Base-by-base conservation (phyloP, 2,797 vertebrate genomes). In the Chelon auratus region DNA sequence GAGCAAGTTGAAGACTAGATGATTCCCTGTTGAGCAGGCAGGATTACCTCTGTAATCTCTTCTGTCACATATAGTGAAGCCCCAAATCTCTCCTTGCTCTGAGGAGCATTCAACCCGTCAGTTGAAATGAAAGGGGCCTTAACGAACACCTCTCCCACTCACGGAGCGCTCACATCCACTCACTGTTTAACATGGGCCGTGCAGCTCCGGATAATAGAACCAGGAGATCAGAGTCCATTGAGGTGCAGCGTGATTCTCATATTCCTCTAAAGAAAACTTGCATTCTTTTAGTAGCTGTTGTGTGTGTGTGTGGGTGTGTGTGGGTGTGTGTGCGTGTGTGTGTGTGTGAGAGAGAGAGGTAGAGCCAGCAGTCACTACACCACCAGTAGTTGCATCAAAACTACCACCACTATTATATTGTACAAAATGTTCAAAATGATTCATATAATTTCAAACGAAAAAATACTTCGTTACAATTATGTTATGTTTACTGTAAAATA, bases 41-140 rank as follows among this genome's bases (percentile, higher is more conserved):
- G 94, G 95, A 98, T 96, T 97, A 97, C 93, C 89, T 89, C 76
- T 81, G 82, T 96, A 96, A 96, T 94, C 94, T 91, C 91, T 87
- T 93, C 95, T 95, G 96, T 96, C 96, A 95, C 94, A 95, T 97
- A 91, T 91, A 94, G 95, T 95, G 95, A 92, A 92, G 93, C 88
- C 88, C 75, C 91, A 94, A 94, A 94, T 93, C 95, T 95, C 94
- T 87, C 90, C 84, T 87, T 80, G 89, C 94, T 96, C 94, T 63
- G 90, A 95, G 92, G 94, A 93, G 87, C 85, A 80, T 93, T 94
- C 91, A 68, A 60, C 78, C 94, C 95, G 95, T 97, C 96, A 95
- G 88, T 74, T 92, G 86, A 93, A 95, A 95, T 94, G 93, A 97
- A 89, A 86, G 85, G 75, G 93, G 88, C 89, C 92, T 86, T 87